Evolutionary conservation across 2,113 vertebrate species (phyloP).

Genomic region (Mesocricetus auratus): DNA sequence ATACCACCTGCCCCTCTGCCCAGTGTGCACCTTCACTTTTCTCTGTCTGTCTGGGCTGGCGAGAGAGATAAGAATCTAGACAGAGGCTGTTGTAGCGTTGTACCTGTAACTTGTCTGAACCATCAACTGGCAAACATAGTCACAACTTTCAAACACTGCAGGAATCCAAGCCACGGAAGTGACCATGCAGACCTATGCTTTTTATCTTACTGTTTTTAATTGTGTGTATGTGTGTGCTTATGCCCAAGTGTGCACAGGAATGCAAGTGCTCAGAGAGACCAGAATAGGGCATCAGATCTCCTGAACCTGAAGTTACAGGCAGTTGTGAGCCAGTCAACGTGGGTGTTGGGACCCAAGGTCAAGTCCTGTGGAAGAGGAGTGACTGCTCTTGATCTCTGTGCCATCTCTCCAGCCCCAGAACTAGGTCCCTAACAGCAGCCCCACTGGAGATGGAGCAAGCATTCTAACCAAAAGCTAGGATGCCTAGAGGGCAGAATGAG

Average conservation of each 20-base stretch:
- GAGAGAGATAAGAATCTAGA: conserved; percentile 83
- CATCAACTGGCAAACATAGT: conserved; percentile 82
- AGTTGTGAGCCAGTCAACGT: not conserved
- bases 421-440: conserved; percentile 17
- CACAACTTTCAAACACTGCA: conserved; percentile 56
- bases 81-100: conserved; percentile 76
- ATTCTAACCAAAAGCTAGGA: not conserved
- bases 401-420: not conserved
- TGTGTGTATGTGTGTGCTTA: not conserved
- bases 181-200: conserved; percentile 50
- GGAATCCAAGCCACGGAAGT: conserved; percentile 45
- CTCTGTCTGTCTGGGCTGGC: conserved; percentile 68
- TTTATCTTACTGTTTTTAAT: not conserved
- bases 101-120: conserved; percentile 85
- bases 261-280: not conserved
- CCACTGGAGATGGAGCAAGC: not conserved
- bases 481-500: not conserved
- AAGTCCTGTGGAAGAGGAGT: not conserved
- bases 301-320: not conserved
- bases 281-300: not conserved
- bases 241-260: not conserved
- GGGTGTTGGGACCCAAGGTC: not conserved
- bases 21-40: conserved; percentile 43
- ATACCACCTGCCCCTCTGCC: conserved; percentile 62
- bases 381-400: not conserved